A percentile compares a stretch with the other conserved stretches of the same genome.
These are phyloP conservation scores for Coranthus polyacanthus DNA, from an alignment of 2,797 vertebrate genomes.

Conservation along the genomic window DNA sequence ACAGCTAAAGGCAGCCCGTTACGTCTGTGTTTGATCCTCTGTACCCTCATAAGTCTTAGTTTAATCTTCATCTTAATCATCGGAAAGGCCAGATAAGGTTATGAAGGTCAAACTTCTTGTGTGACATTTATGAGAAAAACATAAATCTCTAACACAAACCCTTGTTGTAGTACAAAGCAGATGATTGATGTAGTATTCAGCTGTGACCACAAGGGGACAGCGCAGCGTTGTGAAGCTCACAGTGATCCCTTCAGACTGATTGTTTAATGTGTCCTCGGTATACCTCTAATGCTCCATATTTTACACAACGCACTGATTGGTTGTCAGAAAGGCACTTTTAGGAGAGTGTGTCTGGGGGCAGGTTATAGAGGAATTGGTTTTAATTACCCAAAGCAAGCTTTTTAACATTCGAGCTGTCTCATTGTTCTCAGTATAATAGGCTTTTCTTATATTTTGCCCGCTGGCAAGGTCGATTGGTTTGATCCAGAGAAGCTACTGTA, in stretches of 20 bases:
- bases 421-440: constrained; percentile 18
- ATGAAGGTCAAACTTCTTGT: too few species aligned
- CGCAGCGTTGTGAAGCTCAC: constrained; percentile 5
- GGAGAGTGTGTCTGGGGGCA: neutral
- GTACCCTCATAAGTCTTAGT: neutral
- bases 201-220: constrained; percentile 67
- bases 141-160: neutral
- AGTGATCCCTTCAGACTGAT: constrained; percentile 14
- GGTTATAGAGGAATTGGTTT: constrained; percentile 15
- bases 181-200: neutral
- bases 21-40: neutral
- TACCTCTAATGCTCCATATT: constrained; percentile 17
- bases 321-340: constrained; percentile 25
- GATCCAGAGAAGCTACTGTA: neutral
- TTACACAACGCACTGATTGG: constrained; percentile 23
- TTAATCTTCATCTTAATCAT: too few species aligned
- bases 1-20: too few species aligned
- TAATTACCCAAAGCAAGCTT: constrained; percentile 26
- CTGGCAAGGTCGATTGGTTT: constrained; percentile 7
- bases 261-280: constrained; percentile 6
- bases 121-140: neutral
- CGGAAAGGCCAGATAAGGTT: too few species aligned
- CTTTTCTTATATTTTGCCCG: neutral
- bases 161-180: neutral
- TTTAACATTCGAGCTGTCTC: constrained; percentile 10